A percentile compares a stretch with the other conserved stretches of the same genome.
phyloP scores from a whole-genome alignment of 2,113 vertebrate genomes.

The Otis tarda region DNA sequence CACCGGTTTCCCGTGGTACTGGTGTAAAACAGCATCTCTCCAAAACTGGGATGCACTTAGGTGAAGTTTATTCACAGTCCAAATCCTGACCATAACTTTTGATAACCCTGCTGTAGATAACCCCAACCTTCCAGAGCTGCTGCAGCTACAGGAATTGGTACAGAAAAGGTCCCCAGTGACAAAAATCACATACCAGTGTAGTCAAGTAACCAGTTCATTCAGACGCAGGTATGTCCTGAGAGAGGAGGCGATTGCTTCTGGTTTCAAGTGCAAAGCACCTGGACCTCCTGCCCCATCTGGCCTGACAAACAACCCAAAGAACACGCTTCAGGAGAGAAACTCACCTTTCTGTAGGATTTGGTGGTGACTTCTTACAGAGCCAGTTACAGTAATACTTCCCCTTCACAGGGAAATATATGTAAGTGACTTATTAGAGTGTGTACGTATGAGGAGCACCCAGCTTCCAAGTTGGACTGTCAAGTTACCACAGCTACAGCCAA shows the following conservation, averaged over 20 bases:
- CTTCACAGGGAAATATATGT: neutral
- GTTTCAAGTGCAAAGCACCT: neutral
- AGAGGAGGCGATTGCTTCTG: neutral
- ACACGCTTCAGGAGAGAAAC: neutral
- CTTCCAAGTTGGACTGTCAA: neutral
- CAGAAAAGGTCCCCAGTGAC: neutral
- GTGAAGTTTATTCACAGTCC: neutral
- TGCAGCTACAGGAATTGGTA: neutral
- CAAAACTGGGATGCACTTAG: neutral
- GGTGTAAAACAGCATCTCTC: neutral
- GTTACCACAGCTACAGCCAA: neutral
- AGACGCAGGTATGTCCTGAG: neutral
- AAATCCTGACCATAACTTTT: neutral
- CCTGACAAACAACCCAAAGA: neutral
- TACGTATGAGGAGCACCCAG: neutral
- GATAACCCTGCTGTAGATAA: neutral
- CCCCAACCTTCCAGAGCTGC: neutral
- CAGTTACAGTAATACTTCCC: neutral
- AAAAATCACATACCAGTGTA: neutral
- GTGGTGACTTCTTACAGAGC: neutral
- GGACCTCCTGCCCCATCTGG: neutral
- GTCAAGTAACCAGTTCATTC: neutral
- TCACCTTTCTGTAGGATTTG: neutral
- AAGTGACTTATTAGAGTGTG: neutral
- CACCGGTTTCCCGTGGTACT: fast-evolving